A percentile compares a stretch with the other conserved stretches of the same genome.
phyloP scores from a whole-genome alignment of 2,113 vertebrate genomes.

The Gulo gulo region DNA sequence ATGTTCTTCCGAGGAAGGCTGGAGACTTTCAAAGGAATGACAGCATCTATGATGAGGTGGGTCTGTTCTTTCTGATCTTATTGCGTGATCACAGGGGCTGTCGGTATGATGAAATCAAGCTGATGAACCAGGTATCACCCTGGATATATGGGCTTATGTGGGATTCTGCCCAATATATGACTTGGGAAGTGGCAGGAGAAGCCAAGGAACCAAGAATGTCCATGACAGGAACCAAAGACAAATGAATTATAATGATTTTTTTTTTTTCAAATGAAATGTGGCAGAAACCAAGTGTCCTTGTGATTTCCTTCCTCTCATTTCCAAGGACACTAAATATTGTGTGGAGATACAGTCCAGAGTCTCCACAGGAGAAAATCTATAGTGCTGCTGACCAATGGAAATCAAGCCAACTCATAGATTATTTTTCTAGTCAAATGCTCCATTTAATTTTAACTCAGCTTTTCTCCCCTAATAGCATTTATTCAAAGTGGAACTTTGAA shows the following conservation, averaged over 20 bases:
- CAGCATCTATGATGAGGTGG: slow-evolving; percentile 88
- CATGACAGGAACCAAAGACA: neutral
- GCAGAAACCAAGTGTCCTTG: neutral
- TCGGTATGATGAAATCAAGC: neutral
- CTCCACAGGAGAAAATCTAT: neutral
- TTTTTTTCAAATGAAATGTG: neutral
- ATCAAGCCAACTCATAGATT: neutral
- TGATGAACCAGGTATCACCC: neutral
- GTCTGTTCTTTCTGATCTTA: slow-evolving; percentile 8
- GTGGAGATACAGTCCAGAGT: neutral
- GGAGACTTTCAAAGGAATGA: slow-evolving; percentile 92
- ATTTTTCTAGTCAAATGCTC: neutral
- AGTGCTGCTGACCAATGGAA: neutral
- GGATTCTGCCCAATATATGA: neutral
- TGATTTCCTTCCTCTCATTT: slow-evolving; percentile 7
- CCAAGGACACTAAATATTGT: neutral
- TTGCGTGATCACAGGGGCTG: slow-evolving; percentile 1
- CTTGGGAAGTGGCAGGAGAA: neutral
- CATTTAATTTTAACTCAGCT: neutral
- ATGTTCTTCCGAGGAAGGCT: slow-evolving; percentile 87
- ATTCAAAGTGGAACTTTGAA: neutral
- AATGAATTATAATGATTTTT: neutral
- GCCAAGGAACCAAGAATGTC: neutral
- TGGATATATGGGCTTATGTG: neutral
- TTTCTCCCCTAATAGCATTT: neutral